Evolutionary conservation across 2,797 vertebrate species (phyloP).

Genomic region (Sebastes melanostomus): DNA sequence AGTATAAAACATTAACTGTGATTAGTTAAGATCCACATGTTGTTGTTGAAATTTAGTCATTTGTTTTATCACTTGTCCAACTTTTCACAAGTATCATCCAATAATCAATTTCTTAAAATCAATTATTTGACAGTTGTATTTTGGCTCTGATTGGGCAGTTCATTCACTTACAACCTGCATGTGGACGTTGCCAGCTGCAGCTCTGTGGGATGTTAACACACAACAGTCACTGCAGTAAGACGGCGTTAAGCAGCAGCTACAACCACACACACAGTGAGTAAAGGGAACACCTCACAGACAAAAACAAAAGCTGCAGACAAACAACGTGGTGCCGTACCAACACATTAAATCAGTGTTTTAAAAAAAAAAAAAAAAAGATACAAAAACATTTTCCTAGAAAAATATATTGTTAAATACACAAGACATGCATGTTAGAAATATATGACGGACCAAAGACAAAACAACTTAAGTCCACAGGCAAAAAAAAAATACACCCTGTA

Average conservation of each 20-base stretch:
- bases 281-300: constrained; percentile 8
- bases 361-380: constrained; percentile 13
- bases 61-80: background rate
- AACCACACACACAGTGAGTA: constrained; percentile 7
- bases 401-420: constrained; percentile 72
- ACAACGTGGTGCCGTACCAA: constrained; percentile 55
- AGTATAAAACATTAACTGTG: background rate
- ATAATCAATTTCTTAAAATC: background rate
- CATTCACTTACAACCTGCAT: constrained; percentile 24
- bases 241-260: constrained; percentile 28
- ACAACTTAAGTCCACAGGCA: constrained; percentile 37
- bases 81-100: constrained; percentile 1
- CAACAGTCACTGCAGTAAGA: constrained; percentile 32
- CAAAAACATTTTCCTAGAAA: constrained; percentile 58
- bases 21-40: background rate
- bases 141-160: constrained; percentile 22
- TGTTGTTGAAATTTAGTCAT: constrained; percentile 4
- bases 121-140: constrained; percentile 9
- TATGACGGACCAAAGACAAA: constrained; percentile 57
- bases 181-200: constrained; percentile 29
- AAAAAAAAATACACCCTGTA: constrained; percentile 50
- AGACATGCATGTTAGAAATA: constrained; percentile 70
- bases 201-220: constrained; percentile 7
- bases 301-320: constrained; percentile 34
- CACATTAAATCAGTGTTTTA: constrained; percentile 55